A percentile compares a stretch with the other conserved stretches of the same genome.
These are phyloP conservation scores for Deilephila porcellus DNA, from an alignment of 2,888 invertebrate species.

Conservation along the genomic window DNA sequence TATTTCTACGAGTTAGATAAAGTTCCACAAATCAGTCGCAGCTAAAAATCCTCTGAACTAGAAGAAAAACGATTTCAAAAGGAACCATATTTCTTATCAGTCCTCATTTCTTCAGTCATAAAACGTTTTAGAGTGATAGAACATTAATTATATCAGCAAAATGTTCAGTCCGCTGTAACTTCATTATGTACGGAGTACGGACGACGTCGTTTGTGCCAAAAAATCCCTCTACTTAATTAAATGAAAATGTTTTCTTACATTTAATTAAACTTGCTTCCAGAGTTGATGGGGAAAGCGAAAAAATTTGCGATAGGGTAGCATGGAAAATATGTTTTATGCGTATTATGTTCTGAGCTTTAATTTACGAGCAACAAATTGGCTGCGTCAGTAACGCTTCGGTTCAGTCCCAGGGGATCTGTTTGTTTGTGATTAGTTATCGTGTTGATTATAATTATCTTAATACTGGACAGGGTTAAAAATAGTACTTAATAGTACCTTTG, in stretches of 20 bases:
- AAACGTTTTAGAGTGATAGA: not conserved
- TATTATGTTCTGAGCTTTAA: no score
- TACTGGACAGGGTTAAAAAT: no score
- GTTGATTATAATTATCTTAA: no score
- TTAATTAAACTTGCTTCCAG: not conserved
- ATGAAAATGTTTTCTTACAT: conserved; percentile 6
- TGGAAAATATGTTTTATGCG: not conserved
- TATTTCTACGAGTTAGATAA: not conserved
- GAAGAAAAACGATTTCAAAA: not conserved
- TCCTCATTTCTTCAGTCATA: not conserved
- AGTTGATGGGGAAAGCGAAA: not conserved
- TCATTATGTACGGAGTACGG: not conserved
- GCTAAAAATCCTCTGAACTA: not conserved
- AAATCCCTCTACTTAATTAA: not conserved
- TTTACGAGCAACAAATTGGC: no score
- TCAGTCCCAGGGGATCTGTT: no score
- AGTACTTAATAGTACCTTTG: no score
- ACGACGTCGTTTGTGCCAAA: not conserved
- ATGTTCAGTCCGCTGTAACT: conserved; percentile 2
- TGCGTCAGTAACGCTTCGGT: no score
- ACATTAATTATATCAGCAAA: not conserved
- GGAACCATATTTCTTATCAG: not conserved
- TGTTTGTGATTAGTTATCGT: no score
- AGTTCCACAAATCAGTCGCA: not conserved
- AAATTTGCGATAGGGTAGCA: not conserved